Conservation (phyloP, 2,113 vertebrate genomes). For the Sceloporus tristichus region DNA sequence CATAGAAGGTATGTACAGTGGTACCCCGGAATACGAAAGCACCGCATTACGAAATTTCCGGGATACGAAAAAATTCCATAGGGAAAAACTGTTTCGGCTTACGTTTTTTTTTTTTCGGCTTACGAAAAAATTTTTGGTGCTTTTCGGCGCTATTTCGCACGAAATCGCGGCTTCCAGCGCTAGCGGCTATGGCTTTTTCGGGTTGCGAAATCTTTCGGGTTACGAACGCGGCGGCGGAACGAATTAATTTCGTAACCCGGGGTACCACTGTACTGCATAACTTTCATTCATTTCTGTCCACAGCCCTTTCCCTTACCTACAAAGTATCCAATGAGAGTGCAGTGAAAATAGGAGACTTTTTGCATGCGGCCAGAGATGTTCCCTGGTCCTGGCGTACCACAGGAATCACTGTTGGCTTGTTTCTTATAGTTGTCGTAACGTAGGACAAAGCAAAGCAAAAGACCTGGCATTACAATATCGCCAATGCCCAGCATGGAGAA, state of each 20-base stretch:
- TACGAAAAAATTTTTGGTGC: too few species aligned
- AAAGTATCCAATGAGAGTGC: constrained; percentile 99
- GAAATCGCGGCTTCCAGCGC: too few species aligned
- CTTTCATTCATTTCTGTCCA: not conserved
- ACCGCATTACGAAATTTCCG: too few species aligned
- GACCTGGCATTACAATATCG: constrained; percentile 98
- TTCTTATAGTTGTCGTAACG: constrained; percentile 99
- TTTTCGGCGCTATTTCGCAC: too few species aligned
- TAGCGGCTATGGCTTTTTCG: too few species aligned
- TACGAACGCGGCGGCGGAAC: too few species aligned
- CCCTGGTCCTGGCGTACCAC: constrained; percentile 78
- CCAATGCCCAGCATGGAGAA: constrained; percentile 99
- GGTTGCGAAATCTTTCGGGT: too few species aligned
- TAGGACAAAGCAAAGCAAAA: constrained; percentile 97
- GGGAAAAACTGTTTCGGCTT: too few species aligned
- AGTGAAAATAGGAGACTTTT: constrained; percentile 99
- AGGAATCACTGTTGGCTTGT: constrained; percentile 89
- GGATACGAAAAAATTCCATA: too few species aligned
- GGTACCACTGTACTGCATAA: not conserved
- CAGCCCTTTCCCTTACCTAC: constrained; percentile 86
- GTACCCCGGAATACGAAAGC: too few species aligned
- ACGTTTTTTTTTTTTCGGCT: too few species aligned
- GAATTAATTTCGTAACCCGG: too few species aligned
- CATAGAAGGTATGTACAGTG: not conserved
- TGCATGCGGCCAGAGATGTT: constrained; percentile 97